Evolutionary conservation across 2,888 invertebrate genomes (phyloP), one percentile per base, ranked within the genome.

Genomic region (Onchidella celtica): DNA sequence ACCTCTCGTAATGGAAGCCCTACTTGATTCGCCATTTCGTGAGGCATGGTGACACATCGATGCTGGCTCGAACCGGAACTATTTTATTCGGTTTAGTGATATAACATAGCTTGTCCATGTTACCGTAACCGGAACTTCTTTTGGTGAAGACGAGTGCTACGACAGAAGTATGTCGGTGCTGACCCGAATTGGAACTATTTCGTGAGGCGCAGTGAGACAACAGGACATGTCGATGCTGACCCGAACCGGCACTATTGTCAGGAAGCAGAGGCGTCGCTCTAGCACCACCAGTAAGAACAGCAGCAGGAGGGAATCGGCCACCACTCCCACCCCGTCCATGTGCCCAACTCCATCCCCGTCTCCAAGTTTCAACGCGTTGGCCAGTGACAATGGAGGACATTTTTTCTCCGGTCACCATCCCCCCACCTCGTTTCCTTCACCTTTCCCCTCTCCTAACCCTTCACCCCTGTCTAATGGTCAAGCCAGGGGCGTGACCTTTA

Each of bases 251-350:
- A 86, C 86, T 11, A 69, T 84, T 9, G 81, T 83, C 40, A 79
- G 84, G 59, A 86, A 85, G 40, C 81, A 85, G 27, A 74, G 85
- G 27, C 79, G 84, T 36, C 81, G 84, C n/a, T 85, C 86, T 4
- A 81, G 76, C 38, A 84, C 84, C 6, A 76, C 82, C 57, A 84
- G 84, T 63, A 66, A 76, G 27, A 61, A 75, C 63, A 79, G 82
- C 34, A 59, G 32, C 11, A 79, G 84, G 55, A 57, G 84, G 27
- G 82, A 80, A 47, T 82, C 82, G 17, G 74, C 70, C 21, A 61
- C 79, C 24, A 66, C 69, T 1, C 74, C 79, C 6, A 72, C 75
- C 34, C 70, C 69, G 3, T 75, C 79, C 9, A 40, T 68, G 47
- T 74, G 79, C 29, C 79, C 38, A 21, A 38, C 75, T 6, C 79